A percentile compares a stretch with the other conserved stretches of the same genome.
Conservation (phyloP, 2,113 vertebrate genomes). For the Cochlearius cochlearius region DNA sequence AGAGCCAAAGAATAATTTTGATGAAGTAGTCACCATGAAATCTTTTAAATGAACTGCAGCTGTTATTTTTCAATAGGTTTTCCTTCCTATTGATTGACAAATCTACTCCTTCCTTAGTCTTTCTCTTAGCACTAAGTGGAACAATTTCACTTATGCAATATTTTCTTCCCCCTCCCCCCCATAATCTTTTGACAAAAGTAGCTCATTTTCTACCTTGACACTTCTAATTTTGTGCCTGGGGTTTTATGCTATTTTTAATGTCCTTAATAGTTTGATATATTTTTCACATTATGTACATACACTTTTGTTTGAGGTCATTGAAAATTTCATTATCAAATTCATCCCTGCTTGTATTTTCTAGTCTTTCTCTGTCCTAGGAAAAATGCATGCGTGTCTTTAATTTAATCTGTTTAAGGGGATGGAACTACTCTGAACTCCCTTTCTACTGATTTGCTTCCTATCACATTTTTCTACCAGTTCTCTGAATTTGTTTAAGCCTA, state of each 20-base stretch:
- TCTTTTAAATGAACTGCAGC: neutral
- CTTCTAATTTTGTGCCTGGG: neutral
- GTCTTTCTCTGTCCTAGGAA: neutral
- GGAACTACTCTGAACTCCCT: neutral
- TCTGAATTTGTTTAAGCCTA: neutral
- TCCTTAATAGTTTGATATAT: neutral
- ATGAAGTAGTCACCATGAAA: neutral
- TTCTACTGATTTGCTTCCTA: neutral
- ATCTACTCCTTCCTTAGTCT: neutral
- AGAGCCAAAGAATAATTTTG: neutral
- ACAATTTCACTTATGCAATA: neutral
- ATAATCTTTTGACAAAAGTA: neutral
- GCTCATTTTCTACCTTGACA: neutral
- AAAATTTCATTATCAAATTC: neutral
- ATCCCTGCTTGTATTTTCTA: neutral
- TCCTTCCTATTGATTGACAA: neutral
- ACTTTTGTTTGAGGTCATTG: neutral
- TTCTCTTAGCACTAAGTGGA: neutral
- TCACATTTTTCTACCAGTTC: neutral
- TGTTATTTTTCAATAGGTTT: neutral
- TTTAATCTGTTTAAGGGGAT: neutral
- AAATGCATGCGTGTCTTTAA: neutral
- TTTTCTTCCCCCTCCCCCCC: neutral
- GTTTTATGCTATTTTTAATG: neutral
- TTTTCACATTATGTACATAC: neutral